Conservation (phyloP, 2,888 invertebrate genomes). For the Galeopsomyia nigrocyanea region DNA sequence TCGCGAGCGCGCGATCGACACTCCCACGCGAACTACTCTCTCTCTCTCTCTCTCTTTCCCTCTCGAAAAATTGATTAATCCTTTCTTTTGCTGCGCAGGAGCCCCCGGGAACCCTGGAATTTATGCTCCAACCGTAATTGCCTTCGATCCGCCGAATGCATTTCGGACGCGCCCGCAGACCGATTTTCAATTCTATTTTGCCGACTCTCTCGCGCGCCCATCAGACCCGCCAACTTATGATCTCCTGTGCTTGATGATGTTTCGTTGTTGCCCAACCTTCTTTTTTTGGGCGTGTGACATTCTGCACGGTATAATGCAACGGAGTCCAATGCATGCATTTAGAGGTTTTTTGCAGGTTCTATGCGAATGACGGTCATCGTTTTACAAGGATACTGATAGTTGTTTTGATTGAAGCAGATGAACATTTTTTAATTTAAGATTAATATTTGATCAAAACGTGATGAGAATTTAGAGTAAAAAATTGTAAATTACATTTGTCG, state of each 20-base stretch:
- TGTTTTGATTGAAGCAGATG: too few species aligned
- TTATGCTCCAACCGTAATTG: conserved; percentile 45
- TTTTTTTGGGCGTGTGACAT: too few species aligned
- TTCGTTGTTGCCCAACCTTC: background rate
- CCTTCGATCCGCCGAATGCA: conserved; percentile 39
- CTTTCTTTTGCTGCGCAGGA: conserved; percentile 25
- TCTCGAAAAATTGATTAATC: conserved; percentile 48
- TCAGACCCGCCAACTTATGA: background rate
- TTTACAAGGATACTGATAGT: too few species aligned
- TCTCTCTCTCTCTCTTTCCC: conserved; percentile 11
- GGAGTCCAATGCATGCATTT: too few species aligned
- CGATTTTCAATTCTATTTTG: conserved; percentile 39
- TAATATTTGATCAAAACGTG: too few species aligned
- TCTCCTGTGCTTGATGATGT: background rate
- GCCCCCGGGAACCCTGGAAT: conserved; percentile 27
- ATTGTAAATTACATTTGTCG: too few species aligned
- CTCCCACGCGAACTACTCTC: conserved; percentile 36
- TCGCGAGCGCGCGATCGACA: conserved; percentile 36
- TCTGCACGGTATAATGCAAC: too few species aligned
- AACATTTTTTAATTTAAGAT: too few species aligned
- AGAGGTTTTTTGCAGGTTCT: too few species aligned
- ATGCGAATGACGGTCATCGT: too few species aligned
- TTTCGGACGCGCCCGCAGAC: conserved; percentile 14
- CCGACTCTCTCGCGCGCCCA: background rate
- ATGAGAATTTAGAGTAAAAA: too few species aligned